phyloP scores from a whole-genome alignment of 2,888 invertebrate genomes.

The Podabrus alpinus region DNA sequence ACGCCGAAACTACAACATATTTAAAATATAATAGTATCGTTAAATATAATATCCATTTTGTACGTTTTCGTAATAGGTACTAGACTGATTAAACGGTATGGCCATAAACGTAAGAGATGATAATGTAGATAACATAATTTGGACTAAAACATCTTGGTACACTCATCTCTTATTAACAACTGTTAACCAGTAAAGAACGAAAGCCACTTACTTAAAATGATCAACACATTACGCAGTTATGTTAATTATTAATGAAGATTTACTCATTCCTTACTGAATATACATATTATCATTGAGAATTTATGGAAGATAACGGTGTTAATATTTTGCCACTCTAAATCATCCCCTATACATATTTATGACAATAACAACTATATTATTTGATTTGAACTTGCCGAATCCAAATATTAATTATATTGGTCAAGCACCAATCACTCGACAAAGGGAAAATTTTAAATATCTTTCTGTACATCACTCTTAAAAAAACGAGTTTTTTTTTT shows the following conservation, averaged over 20 bases:
- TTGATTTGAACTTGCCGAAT: neutral
- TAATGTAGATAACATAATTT: neutral
- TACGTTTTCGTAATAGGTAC: neutral
- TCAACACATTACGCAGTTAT: neutral
- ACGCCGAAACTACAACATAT: neutral
- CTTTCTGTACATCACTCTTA: neutral
- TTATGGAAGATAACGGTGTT: neutral
- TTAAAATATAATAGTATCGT: neutral
- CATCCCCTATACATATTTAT: neutral
- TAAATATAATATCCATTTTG: neutral
- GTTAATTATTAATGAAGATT: neutral
- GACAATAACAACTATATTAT: neutral
- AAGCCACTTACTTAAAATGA: neutral
- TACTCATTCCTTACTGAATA: neutral
- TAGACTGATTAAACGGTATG: neutral
- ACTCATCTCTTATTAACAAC: neutral
- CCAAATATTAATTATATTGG: neutral
- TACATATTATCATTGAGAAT: neutral
- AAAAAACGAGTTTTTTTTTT: neutral
- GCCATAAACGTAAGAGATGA: neutral
- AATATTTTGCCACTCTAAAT: neutral
- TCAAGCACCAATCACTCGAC: neutral
- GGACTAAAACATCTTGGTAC: neutral
- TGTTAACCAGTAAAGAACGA: neutral
- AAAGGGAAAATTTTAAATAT: neutral